phyloP scores from a whole-genome alignment of 2,888 invertebrate species.

The Ochropacha duplaris region DNA sequence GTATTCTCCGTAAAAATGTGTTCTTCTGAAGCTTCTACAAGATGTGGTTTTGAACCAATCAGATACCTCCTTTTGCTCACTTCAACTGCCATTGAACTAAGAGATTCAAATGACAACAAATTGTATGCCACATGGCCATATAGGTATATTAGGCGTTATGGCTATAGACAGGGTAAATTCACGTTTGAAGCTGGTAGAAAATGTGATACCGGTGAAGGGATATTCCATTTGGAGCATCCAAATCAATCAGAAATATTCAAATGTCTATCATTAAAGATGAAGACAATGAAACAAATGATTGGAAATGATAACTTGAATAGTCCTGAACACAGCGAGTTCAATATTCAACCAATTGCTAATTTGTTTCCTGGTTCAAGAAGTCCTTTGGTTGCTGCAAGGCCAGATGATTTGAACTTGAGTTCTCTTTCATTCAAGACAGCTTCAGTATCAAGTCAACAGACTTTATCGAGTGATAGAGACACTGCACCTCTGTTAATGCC shows the following conservation, averaged over 20 bases:
- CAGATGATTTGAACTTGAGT: conserved; percentile 75
- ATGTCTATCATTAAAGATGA: conserved; percentile 92
- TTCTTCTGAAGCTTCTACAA: conserved; percentile 89
- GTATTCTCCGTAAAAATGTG: conserved; percentile 90
- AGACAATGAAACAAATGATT: conserved; percentile 92
- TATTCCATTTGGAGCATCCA: conserved; percentile 90
- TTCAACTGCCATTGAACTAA: conserved; percentile 88
- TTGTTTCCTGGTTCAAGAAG: conserved; percentile 93
- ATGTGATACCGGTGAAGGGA: conserved; percentile 93
- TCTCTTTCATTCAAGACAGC: conserved; percentile 73
- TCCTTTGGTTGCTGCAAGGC: conserved; percentile 86
- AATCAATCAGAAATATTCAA: conserved; percentile 93
- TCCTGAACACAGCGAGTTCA: conserved; percentile 87
- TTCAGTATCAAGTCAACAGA: conserved; percentile 70
- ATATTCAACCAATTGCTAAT: conserved; percentile 88
- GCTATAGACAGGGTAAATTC: conserved; percentile 93
- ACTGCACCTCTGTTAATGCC: conserved; percentile 74
- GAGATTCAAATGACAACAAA: conserved; percentile 85
- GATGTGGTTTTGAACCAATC: conserved; percentile 88
- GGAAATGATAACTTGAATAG: conserved; percentile 86
- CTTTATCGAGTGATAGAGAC: conserved; percentile 64
- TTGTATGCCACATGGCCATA: conserved; percentile 92
- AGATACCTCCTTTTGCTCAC: conserved; percentile 89
- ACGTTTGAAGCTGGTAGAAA: conserved; percentile 94
- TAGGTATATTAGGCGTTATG: conserved; percentile 91